Base-by-base conservation (phyloP, 2,888 invertebrate genomes). In the Heliconius erato region DNA sequence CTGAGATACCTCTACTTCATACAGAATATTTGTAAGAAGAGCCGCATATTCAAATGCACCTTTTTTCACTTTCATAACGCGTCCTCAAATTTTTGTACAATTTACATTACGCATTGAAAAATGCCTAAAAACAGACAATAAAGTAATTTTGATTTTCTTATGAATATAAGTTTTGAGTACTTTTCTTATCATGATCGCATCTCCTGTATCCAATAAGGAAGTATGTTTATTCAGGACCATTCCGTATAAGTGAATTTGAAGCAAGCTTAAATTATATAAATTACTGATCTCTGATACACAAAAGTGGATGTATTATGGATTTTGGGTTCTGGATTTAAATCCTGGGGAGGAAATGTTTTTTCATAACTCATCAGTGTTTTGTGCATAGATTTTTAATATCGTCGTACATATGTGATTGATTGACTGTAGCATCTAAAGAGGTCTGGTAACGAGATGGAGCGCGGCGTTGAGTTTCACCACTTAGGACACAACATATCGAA, bases 131-230 rank as follows among this genome's bases (percentile, higher is more conserved):
- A 63, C n/a, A 63, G 11, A 63, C 9, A 65, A 44, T 44, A 69
- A 71, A n/a, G 7, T 2, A 5, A 32, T 69, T 14, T 35, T 2
- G 23, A n/a, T n/a, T 44, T n/a, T 14, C n/a, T 44, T 23, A 44
- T 71, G 71, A 44, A 71, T 44, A 71, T 26, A 71, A 71, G 44
- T 40, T n/a, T 7, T 6, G 16, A 44, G 14, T 71, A 44, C 26
- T 44, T n/a, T 26, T 44, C 14, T 26, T 72, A 72, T 44, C 71
- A 26, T 44, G 71, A 72, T 72, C 44, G 44, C 16, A 71, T 71
- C 71, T 71, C 71, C n/a, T 71, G 44, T 71, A 16, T n/a, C 44
- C 44, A n/a, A 40, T 40, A 40, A n/a, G n/a, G 11, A 40, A n/a
- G n/a, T n/a, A n/a, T 28, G 28, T 28, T 28, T 28, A 28, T 28